Evolutionary conservation across 2,888 invertebrate species (phyloP).

Genomic region (Cordylochernes scorpioides): DNA sequence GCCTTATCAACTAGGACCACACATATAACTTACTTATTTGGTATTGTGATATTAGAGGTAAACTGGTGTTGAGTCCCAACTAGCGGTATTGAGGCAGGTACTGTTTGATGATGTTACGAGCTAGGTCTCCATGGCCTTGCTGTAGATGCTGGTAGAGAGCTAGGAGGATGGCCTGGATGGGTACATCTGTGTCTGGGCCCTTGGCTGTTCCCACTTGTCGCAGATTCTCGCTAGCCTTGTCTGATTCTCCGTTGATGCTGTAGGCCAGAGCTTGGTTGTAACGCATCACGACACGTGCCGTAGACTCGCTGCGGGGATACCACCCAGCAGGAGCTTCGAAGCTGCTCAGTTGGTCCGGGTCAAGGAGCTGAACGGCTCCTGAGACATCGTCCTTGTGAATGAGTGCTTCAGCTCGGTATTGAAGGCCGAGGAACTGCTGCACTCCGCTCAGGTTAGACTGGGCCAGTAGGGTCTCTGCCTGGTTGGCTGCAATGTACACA

Average conservation of each 20-base stretch:
- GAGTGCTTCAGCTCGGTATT: constrained; percentile 67
- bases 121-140: constrained; percentile 23
- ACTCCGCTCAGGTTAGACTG: constrained; percentile 42
- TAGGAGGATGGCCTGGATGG: constrained; percentile 35
- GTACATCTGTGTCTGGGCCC: constrained; percentile 23
- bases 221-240: constrained; percentile 32
- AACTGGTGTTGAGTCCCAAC: too few relatives aligned
- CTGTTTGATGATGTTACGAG: background rate
- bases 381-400: constrained; percentile 49
- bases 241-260: constrained; percentile 42
- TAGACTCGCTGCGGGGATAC: constrained; percentile 18
- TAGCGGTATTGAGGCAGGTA: background rate
- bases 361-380: constrained; percentile 57
- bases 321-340: too few relatives aligned
- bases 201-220: constrained; percentile 14
- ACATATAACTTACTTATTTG: too few relatives aligned
- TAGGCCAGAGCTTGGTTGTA: constrained; percentile 52
- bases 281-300: constrained; percentile 40
- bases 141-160: constrained; percentile 37
- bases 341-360: constrained; percentile 25
- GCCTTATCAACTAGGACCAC: too few relatives aligned
- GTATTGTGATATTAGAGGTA: too few relatives aligned
- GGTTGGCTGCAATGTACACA: constrained; percentile 44
- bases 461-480: constrained; percentile 42
- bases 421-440: constrained; percentile 46